Conservation (phyloP, 2,113 vertebrate species). For the Pampusana beccarii region DNA sequence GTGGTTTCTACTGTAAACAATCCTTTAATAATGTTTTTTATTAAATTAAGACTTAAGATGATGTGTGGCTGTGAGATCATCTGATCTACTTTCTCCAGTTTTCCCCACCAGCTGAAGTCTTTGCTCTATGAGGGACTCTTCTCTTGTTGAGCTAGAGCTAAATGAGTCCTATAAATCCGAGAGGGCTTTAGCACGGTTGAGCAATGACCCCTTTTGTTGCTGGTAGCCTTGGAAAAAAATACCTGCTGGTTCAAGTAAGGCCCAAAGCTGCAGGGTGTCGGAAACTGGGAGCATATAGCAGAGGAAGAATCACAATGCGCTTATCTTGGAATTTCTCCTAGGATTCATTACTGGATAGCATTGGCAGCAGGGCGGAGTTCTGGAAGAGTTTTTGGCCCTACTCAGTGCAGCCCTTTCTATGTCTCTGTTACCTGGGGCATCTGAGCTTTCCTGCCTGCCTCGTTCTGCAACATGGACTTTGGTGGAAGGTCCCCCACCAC, state of each 20-base stretch:
- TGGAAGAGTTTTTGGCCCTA: not conserved
- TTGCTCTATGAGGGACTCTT: too few relatives aligned
- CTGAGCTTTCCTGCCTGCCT: not conserved
- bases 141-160: not conserved
- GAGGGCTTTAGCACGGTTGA: not conserved
- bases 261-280: not conserved
- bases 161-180: not conserved
- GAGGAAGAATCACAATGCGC: not conserved
- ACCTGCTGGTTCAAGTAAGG: not conserved
- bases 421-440: rapidly evolving
- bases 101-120: not conserved
- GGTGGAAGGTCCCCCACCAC: rapidly evolving
- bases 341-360: not conserved
- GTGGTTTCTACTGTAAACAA: not conserved
- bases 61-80: too few relatives aligned
- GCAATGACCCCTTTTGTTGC: not conserved
- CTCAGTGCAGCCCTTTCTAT: not conserved
- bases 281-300: not conserved
- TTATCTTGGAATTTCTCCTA: not conserved
- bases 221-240: not conserved
- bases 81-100: too few relatives aligned
- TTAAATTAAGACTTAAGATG: not conserved
- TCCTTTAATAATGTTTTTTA: not conserved
- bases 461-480: not conserved
- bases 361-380: not conserved